These are phyloP conservation scores for Oligia fasciuncula DNA, from an alignment of 2,888 invertebrate species.

Conservation along the genomic window DNA sequence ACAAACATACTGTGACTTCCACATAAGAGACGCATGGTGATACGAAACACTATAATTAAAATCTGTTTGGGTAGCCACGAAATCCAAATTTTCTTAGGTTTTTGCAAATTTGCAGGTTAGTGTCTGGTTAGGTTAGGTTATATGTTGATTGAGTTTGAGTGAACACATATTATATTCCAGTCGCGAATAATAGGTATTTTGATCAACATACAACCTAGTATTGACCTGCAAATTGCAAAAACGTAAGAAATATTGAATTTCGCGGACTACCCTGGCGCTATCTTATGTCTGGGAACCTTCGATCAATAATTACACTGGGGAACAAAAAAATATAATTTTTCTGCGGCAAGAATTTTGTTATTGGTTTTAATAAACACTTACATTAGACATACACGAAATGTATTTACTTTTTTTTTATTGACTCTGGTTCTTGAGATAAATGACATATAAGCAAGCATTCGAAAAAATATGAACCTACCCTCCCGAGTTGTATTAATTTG, in stretches of 20 bases:
- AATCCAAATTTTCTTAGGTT: too few relatives aligned
- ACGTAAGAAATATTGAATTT: not conserved
- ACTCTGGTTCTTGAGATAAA: too few relatives aligned
- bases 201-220: not conserved
- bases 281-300: not conserved
- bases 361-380: too few relatives aligned
- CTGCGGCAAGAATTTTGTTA: too few relatives aligned
- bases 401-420: too few relatives aligned
- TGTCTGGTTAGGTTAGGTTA: not conserved
- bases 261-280: not conserved
- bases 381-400: too few relatives aligned
- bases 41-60: slow-evolving; percentile 4
- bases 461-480: too few relatives aligned
- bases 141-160: not conserved
- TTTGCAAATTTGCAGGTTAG: not conserved
- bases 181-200: not conserved
- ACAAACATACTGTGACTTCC: slow-evolving; percentile 37
- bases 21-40: slow-evolving; percentile 1
- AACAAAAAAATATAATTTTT: too few relatives aligned
- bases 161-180: not conserved
- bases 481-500: too few relatives aligned
- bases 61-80: not conserved
- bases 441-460: too few relatives aligned
- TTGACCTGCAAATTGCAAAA: not conserved
- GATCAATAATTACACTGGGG: too few relatives aligned